Evolutionary conservation across 2,113 vertebrate genomes (phyloP).

Genomic region (Donacobius atricapilla): DNA sequence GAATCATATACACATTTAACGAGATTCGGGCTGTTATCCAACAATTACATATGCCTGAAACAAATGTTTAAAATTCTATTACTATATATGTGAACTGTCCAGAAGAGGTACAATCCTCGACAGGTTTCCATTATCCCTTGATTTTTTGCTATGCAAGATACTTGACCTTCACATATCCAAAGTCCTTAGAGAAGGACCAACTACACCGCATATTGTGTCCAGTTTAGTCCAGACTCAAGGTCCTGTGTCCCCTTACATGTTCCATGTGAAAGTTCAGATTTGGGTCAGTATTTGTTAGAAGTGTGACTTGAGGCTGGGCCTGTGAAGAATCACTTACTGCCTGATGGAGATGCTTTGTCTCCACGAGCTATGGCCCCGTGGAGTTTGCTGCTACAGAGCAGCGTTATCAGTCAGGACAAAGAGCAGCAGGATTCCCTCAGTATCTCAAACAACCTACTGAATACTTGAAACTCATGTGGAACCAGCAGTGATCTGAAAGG

Average conservation of each 20-base stretch:
- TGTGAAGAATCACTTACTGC: background rate
- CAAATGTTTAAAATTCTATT: background rate
- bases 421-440: background rate
- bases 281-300: fast-evolving
- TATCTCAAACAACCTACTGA: background rate
- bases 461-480: background rate
- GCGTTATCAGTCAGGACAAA: background rate
- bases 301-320: background rate
- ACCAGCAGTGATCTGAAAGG: background rate
- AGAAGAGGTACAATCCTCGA: background rate
- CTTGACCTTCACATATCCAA: background rate
- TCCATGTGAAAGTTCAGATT: background rate
- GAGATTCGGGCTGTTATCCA: constrained; percentile 6
- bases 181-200: background rate
- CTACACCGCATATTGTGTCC: fast-evolving
- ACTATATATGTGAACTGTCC: background rate
- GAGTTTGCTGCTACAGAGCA: background rate
- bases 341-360: background rate
- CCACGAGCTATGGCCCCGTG: background rate
- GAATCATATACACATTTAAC: background rate
- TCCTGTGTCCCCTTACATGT: background rate
- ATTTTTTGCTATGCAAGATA: background rate
- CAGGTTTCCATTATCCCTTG: background rate
- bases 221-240: background rate
- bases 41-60: constrained; percentile 33